phyloP scores from a whole-genome alignment of 2,888 invertebrate genomes.

The Antheraea yamamai region DNA sequence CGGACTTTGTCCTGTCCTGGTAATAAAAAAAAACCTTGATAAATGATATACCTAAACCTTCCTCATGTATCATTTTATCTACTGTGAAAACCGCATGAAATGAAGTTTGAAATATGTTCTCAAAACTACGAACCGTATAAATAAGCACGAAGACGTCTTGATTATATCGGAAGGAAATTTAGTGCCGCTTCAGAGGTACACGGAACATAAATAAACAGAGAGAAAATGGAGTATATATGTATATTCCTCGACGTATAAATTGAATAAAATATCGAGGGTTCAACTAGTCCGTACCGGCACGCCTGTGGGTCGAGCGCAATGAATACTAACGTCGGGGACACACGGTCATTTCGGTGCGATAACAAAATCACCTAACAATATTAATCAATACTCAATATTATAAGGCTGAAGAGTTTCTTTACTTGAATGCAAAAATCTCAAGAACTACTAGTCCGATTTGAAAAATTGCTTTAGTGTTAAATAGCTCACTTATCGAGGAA shows the following conservation, averaged over 20 bases:
- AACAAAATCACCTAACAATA: slow-evolving; percentile 3
- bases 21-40: too few relatives aligned
- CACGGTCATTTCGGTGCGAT: background rate
- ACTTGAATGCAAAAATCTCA: too few relatives aligned
- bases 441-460: too few relatives aligned
- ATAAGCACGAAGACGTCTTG: background rate
- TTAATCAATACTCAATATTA: background rate
- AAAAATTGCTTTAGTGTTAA: too few relatives aligned
- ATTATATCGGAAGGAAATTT: slow-evolving; percentile 3
- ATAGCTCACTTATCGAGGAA: too few relatives aligned
- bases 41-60: too few relatives aligned
- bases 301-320: slow-evolving; percentile 1
- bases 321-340: slow-evolving; percentile 18
- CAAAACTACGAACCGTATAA: background rate
- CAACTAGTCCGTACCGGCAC: slow-evolving; percentile 23
- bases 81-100: too few relatives aligned
- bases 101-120: background rate
- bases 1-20: too few relatives aligned
- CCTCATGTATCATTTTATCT: too few relatives aligned
- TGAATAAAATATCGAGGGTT: slow-evolving; percentile 67
- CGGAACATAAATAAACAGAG: slow-evolving; percentile 29
- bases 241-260: slow-evolving; percentile 57
- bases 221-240: slow-evolving; percentile 36
- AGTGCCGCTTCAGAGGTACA: background rate
- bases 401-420: too few relatives aligned